These are phyloP conservation scores for Chloropsis hardwickii DNA, from an alignment of 2,113 vertebrate species.

Conservation along the genomic window DNA sequence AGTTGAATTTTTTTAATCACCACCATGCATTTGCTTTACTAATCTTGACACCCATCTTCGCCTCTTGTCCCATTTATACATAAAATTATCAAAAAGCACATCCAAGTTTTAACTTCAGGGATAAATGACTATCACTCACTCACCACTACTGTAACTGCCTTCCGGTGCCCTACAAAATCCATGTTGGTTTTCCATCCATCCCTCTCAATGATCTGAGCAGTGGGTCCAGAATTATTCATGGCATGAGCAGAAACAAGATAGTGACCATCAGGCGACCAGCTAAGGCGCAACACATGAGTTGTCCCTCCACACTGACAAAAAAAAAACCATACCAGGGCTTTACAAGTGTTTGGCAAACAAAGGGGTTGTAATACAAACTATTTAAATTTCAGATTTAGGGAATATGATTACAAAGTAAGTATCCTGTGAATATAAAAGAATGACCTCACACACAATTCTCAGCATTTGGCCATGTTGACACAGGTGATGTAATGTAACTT, in stretches of 20 bases:
- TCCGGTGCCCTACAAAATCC: constrained; percentile 98
- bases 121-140: constrained; percentile 39
- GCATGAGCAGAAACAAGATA: constrained; percentile 97
- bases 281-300: constrained; percentile 93
- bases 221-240: constrained; percentile 99
- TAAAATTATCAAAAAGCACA: neutral
- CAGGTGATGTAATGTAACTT: neutral
- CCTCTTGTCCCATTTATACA: neutral
- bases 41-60: neutral
- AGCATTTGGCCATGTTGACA: neutral
- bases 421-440: neutral
- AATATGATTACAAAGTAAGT: neutral
- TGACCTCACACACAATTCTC: neutral
- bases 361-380: neutral
- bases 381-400: neutral
- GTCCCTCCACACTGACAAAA: constrained; percentile 91
- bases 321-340: neutral
- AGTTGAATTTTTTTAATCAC: neutral
- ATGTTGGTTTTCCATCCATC: constrained; percentile 99
- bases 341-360: neutral
- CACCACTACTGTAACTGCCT: constrained; percentile 98
- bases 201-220: constrained; percentile 96
- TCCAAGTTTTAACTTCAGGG: neutral
- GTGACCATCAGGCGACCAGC: constrained; percentile 98
- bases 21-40: neutral